These are phyloP conservation scores for Drosophila trapezifrons DNA, from an alignment of 1,140 invertebrate genomes.

Conservation along the genomic window DNA sequence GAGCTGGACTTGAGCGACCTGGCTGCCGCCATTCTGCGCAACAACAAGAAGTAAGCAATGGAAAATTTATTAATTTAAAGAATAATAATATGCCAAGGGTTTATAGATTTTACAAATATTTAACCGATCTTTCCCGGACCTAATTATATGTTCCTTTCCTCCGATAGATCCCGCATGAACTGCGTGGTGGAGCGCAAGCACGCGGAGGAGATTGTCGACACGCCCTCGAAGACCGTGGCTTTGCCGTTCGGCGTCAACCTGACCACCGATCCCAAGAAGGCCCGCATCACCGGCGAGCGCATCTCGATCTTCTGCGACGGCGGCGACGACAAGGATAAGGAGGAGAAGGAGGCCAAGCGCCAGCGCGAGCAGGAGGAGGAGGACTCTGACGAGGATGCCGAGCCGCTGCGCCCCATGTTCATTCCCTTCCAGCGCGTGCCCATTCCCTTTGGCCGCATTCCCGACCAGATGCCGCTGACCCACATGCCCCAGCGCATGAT, in stretches of 20 bases:
- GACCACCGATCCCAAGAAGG: slow-evolving; percentile 89
- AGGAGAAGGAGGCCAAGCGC: slow-evolving; percentile 58
- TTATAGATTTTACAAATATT: neutral
- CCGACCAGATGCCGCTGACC: slow-evolving; percentile 80
- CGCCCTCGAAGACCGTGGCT: slow-evolving; percentile 88
- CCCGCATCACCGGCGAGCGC: slow-evolving; percentile 91
- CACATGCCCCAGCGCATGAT: slow-evolving; percentile 84
- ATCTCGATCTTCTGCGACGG: slow-evolving; percentile 94
- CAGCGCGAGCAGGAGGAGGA: slow-evolving; percentile 72
- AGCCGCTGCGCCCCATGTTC: slow-evolving; percentile 80
- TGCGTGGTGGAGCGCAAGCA: slow-evolving; percentile 93
- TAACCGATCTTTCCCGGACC: too few relatives aligned
- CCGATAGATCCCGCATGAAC: slow-evolving; percentile 89
- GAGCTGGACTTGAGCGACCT: slow-evolving; percentile 92
- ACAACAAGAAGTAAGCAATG: slow-evolving; percentile 87
- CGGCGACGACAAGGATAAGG: slow-evolving; percentile 84
- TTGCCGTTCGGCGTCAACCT: slow-evolving; percentile 89
- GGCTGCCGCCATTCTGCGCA: slow-evolving; percentile 90
- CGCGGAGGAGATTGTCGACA: slow-evolving; percentile 91
- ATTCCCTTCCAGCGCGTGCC: slow-evolving; percentile 83
- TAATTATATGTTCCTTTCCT: neutral
- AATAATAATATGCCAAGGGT: neutral
- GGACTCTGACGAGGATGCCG: slow-evolving; percentile 73
- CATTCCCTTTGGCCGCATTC: slow-evolving; percentile 81
- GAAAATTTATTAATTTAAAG: neutral